phyloP scores from a whole-genome alignment of 2,797 vertebrate genomes.

The Hylomyscus alleni region DNA sequence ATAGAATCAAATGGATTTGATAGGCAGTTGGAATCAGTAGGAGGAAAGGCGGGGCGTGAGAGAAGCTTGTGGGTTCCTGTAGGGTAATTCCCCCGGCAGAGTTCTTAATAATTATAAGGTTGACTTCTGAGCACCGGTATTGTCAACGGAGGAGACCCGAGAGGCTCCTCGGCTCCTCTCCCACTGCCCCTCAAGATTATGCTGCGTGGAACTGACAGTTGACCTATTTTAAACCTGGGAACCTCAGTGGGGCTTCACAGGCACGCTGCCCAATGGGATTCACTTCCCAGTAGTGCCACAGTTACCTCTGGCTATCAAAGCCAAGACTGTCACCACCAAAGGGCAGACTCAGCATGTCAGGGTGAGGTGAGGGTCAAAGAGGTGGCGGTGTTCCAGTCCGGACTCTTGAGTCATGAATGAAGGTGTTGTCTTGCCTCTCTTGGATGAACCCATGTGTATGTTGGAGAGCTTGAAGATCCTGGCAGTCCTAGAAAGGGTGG shows the following conservation, averaged over 20 bases:
- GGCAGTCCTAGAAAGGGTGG: constrained; percentile 78
- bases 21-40: background rate
- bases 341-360: background rate
- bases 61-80: background rate
- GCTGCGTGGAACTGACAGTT: background rate
- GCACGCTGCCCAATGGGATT: background rate
- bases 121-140: background rate
- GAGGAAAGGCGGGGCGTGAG: fast-evolving
- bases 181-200: background rate
- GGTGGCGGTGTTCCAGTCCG: background rate
- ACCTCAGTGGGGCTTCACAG: background rate
- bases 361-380: background rate
- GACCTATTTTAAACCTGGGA: constrained; percentile 30
- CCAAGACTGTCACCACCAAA: background rate
- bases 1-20: background rate
- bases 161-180: background rate
- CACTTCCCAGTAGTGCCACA: background rate
- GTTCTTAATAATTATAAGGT: background rate
- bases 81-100: background rate
- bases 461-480: constrained; percentile 81
- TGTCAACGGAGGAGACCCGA: background rate
- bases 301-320: background rate
- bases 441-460: constrained; percentile 63
- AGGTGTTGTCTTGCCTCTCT: constrained; percentile 71
- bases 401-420: constrained; percentile 57